Conservation (phyloP, 2,113 vertebrate species). For the Amblyornis subalaris region DNA sequence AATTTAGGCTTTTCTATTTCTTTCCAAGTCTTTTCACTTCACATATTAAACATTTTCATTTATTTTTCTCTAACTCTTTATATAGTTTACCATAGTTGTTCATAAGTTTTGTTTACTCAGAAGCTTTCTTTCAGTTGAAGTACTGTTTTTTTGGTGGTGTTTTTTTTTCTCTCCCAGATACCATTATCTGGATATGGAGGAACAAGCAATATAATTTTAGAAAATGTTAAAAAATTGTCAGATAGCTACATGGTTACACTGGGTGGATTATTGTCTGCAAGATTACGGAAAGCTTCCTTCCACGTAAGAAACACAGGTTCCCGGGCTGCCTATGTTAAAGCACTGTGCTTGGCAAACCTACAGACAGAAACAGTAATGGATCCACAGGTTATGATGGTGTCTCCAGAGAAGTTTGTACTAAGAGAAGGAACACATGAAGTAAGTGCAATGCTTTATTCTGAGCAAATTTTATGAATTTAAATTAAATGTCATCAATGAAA, state of each 20-base stretch:
- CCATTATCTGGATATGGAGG: constrained; percentile 95
- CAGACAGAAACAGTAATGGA: constrained; percentile 73
- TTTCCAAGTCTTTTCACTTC: background rate
- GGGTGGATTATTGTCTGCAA: constrained; percentile 63
- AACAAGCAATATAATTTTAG: constrained; percentile 88
- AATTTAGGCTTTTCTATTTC: background rate
- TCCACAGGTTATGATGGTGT: constrained; percentile 75
- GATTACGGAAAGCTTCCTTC: constrained; percentile 77
- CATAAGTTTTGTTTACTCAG: background rate
- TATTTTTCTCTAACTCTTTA: background rate
- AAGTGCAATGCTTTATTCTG: constrained; percentile 25
- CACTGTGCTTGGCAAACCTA: constrained; percentile 79
- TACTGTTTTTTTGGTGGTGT: background rate
- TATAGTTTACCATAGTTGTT: background rate
- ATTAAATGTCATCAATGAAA: background rate
- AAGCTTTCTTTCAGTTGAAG: background rate
- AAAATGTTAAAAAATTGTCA: constrained; percentile 84
- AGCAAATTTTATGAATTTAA: background rate
- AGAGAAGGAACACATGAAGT: constrained; percentile 89
- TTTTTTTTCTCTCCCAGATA: constrained; percentile 69
- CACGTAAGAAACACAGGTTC: constrained; percentile 86
- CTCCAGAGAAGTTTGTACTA: constrained; percentile 91
- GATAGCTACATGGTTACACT: constrained; percentile 82
- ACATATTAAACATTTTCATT: background rate
- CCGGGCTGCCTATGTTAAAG: constrained; percentile 90